Conservation (phyloP, 2,888 invertebrate genomes). For the Seira musarum region DNA sequence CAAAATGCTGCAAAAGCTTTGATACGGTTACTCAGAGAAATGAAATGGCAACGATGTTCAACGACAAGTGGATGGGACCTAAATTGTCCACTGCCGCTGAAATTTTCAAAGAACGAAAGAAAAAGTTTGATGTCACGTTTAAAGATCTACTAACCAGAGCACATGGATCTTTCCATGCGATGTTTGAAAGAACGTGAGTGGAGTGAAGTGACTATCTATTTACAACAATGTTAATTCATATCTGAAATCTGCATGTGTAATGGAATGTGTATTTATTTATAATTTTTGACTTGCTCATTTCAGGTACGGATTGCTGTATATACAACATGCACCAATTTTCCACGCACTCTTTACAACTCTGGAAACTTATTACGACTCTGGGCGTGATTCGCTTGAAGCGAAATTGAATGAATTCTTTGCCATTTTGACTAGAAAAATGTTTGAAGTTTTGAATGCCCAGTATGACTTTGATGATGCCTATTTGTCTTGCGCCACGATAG, state of each 20-base stretch:
- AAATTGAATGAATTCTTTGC: constrained; percentile 95
- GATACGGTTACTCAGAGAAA: constrained; percentile 52
- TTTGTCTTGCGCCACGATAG: constrained; percentile 67
- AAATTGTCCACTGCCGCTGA: constrained; percentile 63
- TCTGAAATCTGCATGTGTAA: too few relatives aligned
- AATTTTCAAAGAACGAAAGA: constrained; percentile 66
- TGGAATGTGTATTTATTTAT: neutral
- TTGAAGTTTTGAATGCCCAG: constrained; percentile 93
- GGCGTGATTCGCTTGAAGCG: constrained; percentile 86
- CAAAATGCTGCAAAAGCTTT: constrained; percentile 67
- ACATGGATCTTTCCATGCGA: constrained; percentile 83
- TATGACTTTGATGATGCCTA: constrained; percentile 84
- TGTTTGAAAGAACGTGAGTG: constrained; percentile 88
- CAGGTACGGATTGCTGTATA: constrained; percentile 91
- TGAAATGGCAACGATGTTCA: constrained; percentile 62
- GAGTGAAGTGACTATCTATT: neutral
- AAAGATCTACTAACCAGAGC: constrained; percentile 67
- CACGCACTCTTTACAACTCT: constrained; percentile 91
- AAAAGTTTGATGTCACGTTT: constrained; percentile 68
- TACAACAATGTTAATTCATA: too few relatives aligned
- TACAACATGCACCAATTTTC: constrained; percentile 94
- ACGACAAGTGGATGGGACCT: constrained; percentile 67
- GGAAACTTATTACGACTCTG: constrained; percentile 89
- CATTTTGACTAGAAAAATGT: constrained; percentile 95
- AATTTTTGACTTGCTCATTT: neutral